phyloP scores from a whole-genome alignment of 2,888 invertebrate genomes.

The Drosophila borborema region DNA sequence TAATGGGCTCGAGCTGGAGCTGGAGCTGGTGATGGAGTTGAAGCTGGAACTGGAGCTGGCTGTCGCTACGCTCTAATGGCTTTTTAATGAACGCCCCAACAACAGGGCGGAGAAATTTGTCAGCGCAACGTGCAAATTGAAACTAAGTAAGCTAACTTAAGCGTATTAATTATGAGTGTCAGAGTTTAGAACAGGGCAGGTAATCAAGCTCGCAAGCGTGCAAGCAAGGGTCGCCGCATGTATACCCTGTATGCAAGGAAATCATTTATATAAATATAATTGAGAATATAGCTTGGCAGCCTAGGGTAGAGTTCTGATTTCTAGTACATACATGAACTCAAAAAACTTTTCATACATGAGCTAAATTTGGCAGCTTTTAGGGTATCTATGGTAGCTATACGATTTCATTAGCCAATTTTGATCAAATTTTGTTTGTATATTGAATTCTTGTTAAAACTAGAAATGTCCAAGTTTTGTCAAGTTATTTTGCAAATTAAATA shows the following conservation, averaged over 20 bases:
- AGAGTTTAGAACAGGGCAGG: slow-evolving; percentile 21
- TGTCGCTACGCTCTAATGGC: slow-evolving; percentile 58
- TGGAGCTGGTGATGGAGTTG: not conserved
- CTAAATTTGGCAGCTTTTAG: no score
- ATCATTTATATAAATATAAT: no score
- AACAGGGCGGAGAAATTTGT: slow-evolving; percentile 63
- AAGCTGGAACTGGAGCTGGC: not conserved
- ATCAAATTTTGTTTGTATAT: no score
- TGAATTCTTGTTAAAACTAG: no score
- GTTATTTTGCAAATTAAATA: no score
- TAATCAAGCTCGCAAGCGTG: not conserved
- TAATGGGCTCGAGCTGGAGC: slow-evolving; percentile 18
- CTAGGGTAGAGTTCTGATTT: no score
- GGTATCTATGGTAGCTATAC: no score
- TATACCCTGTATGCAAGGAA: not conserved
- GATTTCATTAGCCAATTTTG: no score
- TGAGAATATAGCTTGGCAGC: no score
- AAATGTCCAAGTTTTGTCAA: no score
- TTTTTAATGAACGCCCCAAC: slow-evolving; percentile 69
- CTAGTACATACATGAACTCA: no score
- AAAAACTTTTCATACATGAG: no score
- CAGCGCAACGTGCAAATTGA: slow-evolving; percentile 59
- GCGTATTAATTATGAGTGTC: slow-evolving; percentile 78
- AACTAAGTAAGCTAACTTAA: slow-evolving; percentile 75
- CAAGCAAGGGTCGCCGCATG: not conserved